Evolutionary conservation across 2,113 vertebrate species (phyloP), one percentile per base, ranked within the genome.

Genomic region (Orientallactaga bullata): DNA sequence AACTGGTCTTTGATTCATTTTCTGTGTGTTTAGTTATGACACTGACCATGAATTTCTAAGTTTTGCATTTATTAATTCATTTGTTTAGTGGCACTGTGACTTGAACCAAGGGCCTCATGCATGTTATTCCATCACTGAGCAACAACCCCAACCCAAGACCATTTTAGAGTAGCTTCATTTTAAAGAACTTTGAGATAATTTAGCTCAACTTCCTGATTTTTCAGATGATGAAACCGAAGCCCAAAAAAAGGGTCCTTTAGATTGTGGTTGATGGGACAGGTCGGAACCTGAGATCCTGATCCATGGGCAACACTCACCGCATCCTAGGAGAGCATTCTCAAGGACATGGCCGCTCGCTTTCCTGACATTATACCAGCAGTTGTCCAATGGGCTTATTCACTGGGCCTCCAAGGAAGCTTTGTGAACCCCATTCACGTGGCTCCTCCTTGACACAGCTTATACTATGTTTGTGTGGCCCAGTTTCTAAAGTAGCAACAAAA

Each of bases 401-500:
- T 35, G 24, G 66, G 5, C 65, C 11, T 86, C 30, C 61, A 87
- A 47, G 47, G 37, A 88, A 89, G 16, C 23, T 69, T 10, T 63
- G 4, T 74, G 66, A 47, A 76, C 55, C 51, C 78, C 73, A 47
- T 24, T 85, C n/a, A 88, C 12, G 77, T 35, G n/a, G 88, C 20
- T 71, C 20, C 23, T 72, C 51, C 71, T 51, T 85, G 61, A 47
- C 30, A 42, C 47, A 81, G 80, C 13, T 82, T 92, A 89, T 81
- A 47, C 6, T 85, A n/a, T n/a, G 55, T 4, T 77, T 16, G 71
- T 16, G 26, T 35, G 60, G 30, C 23, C 37, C 68, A 82, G 32
- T 77, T 86, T 93, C 82, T 65, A 88, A 16, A 77, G 89, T 42
- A 66, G n/a, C 24, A 20, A 58, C 60, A 79, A 95, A 88, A 78